Base-by-base conservation (phyloP, 2,888 invertebrate genomes). In the Rhimphoctona megacephalus region DNA sequence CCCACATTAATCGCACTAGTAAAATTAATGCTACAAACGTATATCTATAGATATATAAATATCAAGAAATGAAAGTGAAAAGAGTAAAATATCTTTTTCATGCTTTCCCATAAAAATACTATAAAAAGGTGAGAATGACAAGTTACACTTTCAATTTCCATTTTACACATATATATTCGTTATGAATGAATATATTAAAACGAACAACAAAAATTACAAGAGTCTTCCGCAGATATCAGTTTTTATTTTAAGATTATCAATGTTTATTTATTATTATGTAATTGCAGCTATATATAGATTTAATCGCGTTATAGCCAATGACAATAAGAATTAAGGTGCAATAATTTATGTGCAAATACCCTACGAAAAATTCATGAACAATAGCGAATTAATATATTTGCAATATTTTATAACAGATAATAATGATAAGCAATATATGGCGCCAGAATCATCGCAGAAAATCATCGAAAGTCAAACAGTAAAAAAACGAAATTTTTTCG, bases 121-220 rank as follows among this genome's bases (percentile, higher is more conserved):
- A 57, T 57, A 25, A 5, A 57, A 57, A 25, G 25, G 14, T 57
- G 25, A 30, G 57, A 30, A 30, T 14, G 4, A 57, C 25, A 4
- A 4, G 25, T 25, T 46, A 82, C 57, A 76, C 52, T 64, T 81
- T 66, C 54, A 76, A n/a, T 46, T 49, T 49, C 54, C 25, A 77
- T 25, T 39, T 66, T 70, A 61, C 14, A 25, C 43, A 22, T 70
- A 77, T 70, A 77, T 83, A 72, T 83, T 83, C 80, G 78, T 84
- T 67, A 43, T 17, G 30, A 72, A 85, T 67, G 77, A 84, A 81
- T 81, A 81, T 74, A 69, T 54, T 33, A 19, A 67, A 57, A 54
- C 70, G 66, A 89, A 90, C 91, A 91, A 89, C 92, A 93, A 93
- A 92, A 87, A 92, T 93, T 91, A 92, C 91, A 89, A 92, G 87